Conservation (phyloP, 2,113 vertebrate genomes). For the Lates calcarifer region DNA sequence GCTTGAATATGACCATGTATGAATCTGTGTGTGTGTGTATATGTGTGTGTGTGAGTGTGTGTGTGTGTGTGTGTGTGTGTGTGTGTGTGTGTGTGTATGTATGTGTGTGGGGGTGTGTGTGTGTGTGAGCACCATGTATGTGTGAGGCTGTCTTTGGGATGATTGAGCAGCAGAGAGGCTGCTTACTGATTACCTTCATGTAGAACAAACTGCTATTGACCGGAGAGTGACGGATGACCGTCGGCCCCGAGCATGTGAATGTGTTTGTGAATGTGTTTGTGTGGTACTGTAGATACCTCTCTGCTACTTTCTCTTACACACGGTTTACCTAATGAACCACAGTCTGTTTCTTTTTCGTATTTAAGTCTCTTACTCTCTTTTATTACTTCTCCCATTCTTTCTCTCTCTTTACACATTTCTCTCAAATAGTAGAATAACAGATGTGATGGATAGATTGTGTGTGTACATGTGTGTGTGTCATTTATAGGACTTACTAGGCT, state of each 20-base stretch:
- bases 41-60: constrained; percentile 78
- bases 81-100: constrained; percentile 79
- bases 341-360: constrained; percentile 3
- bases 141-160: constrained; percentile 83
- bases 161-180: constrained; percentile 90
- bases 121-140: constrained; percentile 57
- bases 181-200: constrained; percentile 95
- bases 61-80: constrained; percentile 82
- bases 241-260: constrained; percentile 53
- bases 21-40: constrained; percentile 75
- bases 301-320: constrained; percentile 2
- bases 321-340: constrained; percentile 10
- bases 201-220: constrained; percentile 97
- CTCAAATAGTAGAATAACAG: constrained; percentile 22
- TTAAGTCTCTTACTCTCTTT: background rate
- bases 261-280: constrained; percentile 32
- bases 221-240: constrained; percentile 91
- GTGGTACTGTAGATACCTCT: constrained; percentile 24
- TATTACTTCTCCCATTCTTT: background rate
- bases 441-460: constrained; percentile 43
- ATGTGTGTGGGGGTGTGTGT: constrained; percentile 79
- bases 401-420: background rate
- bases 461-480: constrained; percentile 14
- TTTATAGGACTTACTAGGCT: constrained; percentile 14
- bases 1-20: constrained; percentile 18